Evolutionary conservation across 2,888 invertebrate genomes (phyloP).

Genomic region (Empis livida): DNA sequence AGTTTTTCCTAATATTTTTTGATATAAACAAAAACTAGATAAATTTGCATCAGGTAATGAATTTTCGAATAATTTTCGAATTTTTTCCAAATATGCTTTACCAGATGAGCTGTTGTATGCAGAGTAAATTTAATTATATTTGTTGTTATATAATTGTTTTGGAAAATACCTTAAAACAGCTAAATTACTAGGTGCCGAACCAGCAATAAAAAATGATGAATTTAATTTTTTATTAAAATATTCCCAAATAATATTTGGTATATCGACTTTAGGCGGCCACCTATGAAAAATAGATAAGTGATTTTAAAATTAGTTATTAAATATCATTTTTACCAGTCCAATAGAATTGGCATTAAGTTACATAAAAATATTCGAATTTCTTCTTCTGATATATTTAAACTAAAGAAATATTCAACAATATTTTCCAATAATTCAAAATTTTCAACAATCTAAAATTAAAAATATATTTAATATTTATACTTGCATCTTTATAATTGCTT

Average conservation of each 20-base stretch:
- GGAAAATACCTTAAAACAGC: constrained; percentile 26
- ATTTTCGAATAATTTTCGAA: constrained; percentile 28
- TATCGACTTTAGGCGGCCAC: constrained; percentile 39
- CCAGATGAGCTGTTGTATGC: constrained; percentile 16
- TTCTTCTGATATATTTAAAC: constrained; percentile 36
- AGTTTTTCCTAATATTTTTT: constrained; percentile 35
- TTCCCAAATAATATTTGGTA: constrained; percentile 43
- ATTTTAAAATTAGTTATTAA: background rate
- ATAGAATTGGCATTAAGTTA: constrained; percentile 33
- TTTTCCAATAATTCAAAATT: constrained; percentile 38
- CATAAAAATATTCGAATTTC: constrained; percentile 37
- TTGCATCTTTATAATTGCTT: background rate
- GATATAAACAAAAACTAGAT: constrained; percentile 39
- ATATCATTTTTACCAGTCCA: constrained; percentile 23
- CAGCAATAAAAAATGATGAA: constrained; percentile 38
- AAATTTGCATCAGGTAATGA: constrained; percentile 27
- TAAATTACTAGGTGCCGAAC: constrained; percentile 37
- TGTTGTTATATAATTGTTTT: background rate
- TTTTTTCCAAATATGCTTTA: constrained; percentile 30
- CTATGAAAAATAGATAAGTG: too few relatives aligned
- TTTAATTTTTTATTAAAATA: constrained; percentile 45
- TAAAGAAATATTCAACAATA: constrained; percentile 36
- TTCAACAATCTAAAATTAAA: constrained; percentile 16
- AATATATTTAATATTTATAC: background rate
- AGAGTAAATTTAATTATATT: background rate